Evolutionary conservation across 2,888 invertebrate genomes (phyloP), one percentile per base, ranked within the genome.

Genomic region (Caenorhabditis becei): DNA sequence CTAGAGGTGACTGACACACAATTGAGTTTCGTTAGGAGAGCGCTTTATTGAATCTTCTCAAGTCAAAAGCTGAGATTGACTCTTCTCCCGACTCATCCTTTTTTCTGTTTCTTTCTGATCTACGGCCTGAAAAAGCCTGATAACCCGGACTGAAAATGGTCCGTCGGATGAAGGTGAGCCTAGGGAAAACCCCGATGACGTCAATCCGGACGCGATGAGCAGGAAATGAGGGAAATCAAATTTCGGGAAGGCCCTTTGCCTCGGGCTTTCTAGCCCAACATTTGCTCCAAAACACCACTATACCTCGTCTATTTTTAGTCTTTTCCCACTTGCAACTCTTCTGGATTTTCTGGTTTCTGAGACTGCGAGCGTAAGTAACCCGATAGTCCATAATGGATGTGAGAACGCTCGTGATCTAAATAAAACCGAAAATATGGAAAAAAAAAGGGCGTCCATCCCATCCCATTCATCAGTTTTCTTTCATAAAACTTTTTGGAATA

Each of bases 121-220:
- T 59, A 28, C 51, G 35, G 28, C n/a, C n/a, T n/a, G n/a, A n/a
- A n/a, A n/a, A n/a, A n/a, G n/a, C n/a, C n/a, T n/a, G n/a, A 44
- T 53, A 32, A 18, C 24, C 49, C 26, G 53, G 26, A 18, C 5
- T 26, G 20, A 54, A 47, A 32, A 65, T 51, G 51, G 58, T 59
- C 32, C 56, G 74, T 47, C 47, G 74, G 53, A 37, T 74, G 59
- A 74, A 74, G 66, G 66, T 74, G 49, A 65, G 63, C 56, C n/a
- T 24, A 1, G 20, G 23, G 20, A 53, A 53, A 51, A 53, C 35
- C 20, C 20, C 18, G 49, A 74, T 74, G 74, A 74, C 74, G 65
- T 74, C 74, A 74, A n/a, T n/a, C n/a, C n/a, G n/a, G n/a, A n/a
- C 54, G 20, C 53, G 58, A 72, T 72, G 74, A 74, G 71, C 41